phyloP scores from a whole-genome alignment of 1,140 invertebrate genomes.

The Procambarus virginalis region DNA sequence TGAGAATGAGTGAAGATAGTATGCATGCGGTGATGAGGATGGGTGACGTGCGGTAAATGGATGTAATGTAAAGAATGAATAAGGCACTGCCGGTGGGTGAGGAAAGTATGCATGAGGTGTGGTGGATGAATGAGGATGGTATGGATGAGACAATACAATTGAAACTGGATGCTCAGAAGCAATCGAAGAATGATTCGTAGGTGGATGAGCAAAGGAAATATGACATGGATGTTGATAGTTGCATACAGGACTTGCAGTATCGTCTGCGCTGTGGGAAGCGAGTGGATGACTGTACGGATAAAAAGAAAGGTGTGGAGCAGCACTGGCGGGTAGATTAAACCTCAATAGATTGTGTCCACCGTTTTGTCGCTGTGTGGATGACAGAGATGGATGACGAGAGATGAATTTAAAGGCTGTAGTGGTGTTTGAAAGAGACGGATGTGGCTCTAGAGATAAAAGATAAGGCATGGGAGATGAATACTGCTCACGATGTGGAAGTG shows the following conservation, averaged over 20 bases:
- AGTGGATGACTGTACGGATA: not conserved
- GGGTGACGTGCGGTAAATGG: not conserved
- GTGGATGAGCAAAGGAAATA: not conserved
- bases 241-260: not conserved
- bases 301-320: not conserved
- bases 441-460: not conserved
- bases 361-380: not conserved
- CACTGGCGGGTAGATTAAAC: not conserved
- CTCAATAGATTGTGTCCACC: constrained; percentile 11
- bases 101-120: too few relatives aligned
- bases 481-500: not conserved
- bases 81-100: too few relatives aligned
- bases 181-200: too few relatives aligned
- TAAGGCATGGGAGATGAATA: not conserved
- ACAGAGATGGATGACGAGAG: constrained; percentile 39
- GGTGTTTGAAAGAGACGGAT: not conserved
- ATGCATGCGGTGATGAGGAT: not conserved
- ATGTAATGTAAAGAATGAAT: not conserved
- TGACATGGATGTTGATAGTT: not conserved
- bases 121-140: too few relatives aligned
- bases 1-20: not conserved
- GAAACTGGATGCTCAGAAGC: too few relatives aligned
- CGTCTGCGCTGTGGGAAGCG: too few relatives aligned
- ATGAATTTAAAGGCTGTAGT: not conserved
- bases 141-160: too few relatives aligned